phyloP scores from a whole-genome alignment of 2,888 invertebrate species.

The Pantelozetes paolii region DNA sequence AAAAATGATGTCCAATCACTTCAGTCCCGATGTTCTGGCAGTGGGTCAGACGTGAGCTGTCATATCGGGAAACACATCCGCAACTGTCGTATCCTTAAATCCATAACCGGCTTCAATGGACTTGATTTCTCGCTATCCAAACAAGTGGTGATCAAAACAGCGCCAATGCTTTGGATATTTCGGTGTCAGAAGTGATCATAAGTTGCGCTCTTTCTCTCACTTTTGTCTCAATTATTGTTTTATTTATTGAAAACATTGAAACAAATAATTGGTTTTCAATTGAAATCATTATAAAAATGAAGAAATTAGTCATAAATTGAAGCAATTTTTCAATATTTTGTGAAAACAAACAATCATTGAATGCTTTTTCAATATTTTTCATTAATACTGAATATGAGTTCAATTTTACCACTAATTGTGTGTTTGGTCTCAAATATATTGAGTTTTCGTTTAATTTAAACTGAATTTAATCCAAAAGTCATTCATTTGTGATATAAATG shows the following conservation, averaged over 20 bases:
- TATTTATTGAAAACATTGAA: neutral
- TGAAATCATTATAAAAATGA: too few species aligned
- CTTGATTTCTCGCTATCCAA: conserved; percentile 37
- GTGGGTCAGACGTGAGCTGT: conserved; percentile 30
- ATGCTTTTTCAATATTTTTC: neutral
- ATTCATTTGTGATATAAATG: neutral
- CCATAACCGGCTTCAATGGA: conserved; percentile 37
- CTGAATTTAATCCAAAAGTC: conserved; percentile 22
- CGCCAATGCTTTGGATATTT: conserved; percentile 41
- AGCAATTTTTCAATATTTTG: neutral
- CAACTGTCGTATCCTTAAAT: conserved; percentile 37
- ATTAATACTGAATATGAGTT: neutral
- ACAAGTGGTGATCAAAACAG: conserved; percentile 34
- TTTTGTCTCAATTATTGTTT: neutral
- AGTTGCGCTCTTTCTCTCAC: neutral
- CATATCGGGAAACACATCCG: conserved; percentile 32
- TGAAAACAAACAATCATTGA: neutral
- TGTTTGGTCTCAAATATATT: conserved; percentile 1
- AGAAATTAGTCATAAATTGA: too few species aligned
- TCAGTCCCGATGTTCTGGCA: conserved; percentile 30
- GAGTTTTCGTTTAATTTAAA: neutral
- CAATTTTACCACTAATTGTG: neutral
- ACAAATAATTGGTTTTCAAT: neutral
- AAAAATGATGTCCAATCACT: conserved; percentile 30
- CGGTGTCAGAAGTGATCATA: conserved; percentile 24